Evolutionary conservation across 1,140 invertebrate genomes (phyloP).

Genomic region (Hyles vespertilio): DNA sequence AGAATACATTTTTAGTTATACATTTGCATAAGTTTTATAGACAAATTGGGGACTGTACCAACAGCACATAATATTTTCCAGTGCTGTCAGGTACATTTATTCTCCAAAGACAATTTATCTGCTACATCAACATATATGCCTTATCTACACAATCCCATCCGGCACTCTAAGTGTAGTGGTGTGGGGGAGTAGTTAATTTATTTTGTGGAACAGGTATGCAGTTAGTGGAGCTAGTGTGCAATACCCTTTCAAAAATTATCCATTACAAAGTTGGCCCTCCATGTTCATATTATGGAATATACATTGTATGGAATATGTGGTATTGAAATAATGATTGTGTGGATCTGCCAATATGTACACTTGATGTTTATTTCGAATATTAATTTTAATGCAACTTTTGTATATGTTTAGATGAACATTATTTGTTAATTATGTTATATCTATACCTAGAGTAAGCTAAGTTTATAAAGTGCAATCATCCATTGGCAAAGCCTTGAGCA

Average conservation of each 20-base stretch:
- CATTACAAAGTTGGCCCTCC: no score
- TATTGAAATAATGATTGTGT: no score
- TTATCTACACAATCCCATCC: no score
- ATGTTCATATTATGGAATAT: slow-evolving; percentile 31
- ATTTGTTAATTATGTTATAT: slow-evolving; percentile 2
- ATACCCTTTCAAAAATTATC: no score
- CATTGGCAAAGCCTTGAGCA: slow-evolving; percentile 58
- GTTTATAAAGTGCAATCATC: slow-evolving; percentile 61
- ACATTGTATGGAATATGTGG: slow-evolving; percentile 20
- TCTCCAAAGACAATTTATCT: slow-evolving; percentile 43
- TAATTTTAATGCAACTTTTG: slow-evolving; percentile 41
- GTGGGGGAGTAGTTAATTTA: no score
- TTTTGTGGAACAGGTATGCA: no score
- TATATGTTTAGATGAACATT: slow-evolving; percentile 13
- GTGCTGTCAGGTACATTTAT: slow-evolving; percentile 40
- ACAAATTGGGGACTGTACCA: slow-evolving; percentile 37
- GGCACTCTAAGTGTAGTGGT: no score
- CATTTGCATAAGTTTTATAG: slow-evolving; percentile 22
- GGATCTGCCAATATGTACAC: no score
- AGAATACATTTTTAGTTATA: slow-evolving; percentile 30
- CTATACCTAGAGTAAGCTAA: slow-evolving; percentile 31
- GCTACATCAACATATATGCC: slow-evolving; percentile 16
- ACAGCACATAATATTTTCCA: slow-evolving; percentile 49
- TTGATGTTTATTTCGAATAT: slow-evolving; percentile 35
- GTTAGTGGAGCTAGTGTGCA: no score